These are phyloP conservation scores for Melieria picta DNA, from an alignment of 2,888 invertebrate genomes.

Conservation along the genomic window DNA sequence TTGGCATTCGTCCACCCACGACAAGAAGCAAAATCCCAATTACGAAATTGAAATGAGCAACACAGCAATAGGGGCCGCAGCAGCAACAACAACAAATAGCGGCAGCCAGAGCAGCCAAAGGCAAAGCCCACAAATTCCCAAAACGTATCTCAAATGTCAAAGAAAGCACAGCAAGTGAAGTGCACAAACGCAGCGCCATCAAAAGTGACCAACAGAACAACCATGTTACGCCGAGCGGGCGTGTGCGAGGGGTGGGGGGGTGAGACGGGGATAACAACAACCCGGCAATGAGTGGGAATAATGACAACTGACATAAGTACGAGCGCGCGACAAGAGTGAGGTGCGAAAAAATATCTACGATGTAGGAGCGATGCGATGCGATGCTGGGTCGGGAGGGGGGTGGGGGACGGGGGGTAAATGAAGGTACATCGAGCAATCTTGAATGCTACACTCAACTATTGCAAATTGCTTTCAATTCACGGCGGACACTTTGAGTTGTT, in stretches of 20 bases:
- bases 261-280: not conserved
- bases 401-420: not conserved
- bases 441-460: constrained; percentile 53
- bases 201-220: not conserved
- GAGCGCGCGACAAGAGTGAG: constrained; percentile 12
- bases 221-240: not conserved
- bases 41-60: constrained; percentile 62
- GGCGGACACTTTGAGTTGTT: constrained; percentile 43
- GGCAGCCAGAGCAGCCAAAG: constrained; percentile 23
- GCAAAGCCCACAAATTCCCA: constrained; percentile 44
- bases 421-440: not conserved
- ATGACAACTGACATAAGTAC: constrained; percentile 1
- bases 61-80: constrained; percentile 12
- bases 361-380: not conserved
- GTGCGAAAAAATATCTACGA: constrained; percentile 1
- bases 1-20: not conserved
- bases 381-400: not conserved
- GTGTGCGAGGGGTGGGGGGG: not conserved
- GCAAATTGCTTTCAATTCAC: constrained; percentile 59
- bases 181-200: not conserved
- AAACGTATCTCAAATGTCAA: constrained; percentile 56
- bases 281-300: not conserved
- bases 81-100: constrained; percentile 21
- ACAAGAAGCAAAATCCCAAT: constrained; percentile 52
- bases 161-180: constrained; percentile 44